Evolutionary conservation across 2,888 invertebrate genomes (phyloP).

Genomic region (Polydrusus cervinus): DNA sequence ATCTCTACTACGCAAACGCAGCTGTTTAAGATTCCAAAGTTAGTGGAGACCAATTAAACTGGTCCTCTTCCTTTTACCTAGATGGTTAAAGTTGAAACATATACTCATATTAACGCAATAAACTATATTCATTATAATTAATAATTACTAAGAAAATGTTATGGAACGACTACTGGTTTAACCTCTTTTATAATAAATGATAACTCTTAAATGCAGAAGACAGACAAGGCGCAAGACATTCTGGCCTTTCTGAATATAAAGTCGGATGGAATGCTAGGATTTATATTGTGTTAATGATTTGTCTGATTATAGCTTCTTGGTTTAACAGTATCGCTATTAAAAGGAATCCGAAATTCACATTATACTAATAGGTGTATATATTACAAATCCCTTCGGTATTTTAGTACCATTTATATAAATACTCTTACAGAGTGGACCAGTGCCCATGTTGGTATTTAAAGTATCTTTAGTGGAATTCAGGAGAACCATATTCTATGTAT

Average conservation of each 20-base stretch:
- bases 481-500: slow-evolving; percentile 7
- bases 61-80: too few relatives aligned
- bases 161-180: not conserved
- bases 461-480: slow-evolving; percentile 21
- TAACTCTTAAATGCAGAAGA: slow-evolving; percentile 18
- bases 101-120: too few relatives aligned
- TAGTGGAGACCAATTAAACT: too few relatives aligned
- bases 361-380: slow-evolving; percentile 38
- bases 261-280: slow-evolving; percentile 26
- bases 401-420: slow-evolving; percentile 29
- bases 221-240: slow-evolving; percentile 2
- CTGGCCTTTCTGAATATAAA: slow-evolving; percentile 19
- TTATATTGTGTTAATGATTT: slow-evolving; percentile 42
- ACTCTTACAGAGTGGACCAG: slow-evolving; percentile 28
- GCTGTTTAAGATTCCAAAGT: too few relatives aligned
- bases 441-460: slow-evolving; percentile 30
- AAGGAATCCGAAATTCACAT: slow-evolving; percentile 38
- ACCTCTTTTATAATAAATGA: slow-evolving; percentile 11
- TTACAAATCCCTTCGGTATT: slow-evolving; percentile 24
- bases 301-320: slow-evolving; percentile 34
- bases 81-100: too few relatives aligned
- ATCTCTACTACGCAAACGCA: too few relatives aligned
- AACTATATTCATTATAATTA: too few relatives aligned
- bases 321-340: slow-evolving; percentile 30
- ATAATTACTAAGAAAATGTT: too few relatives aligned